Conservation (phyloP, 2,797 vertebrate genomes). For the Galagoides demidoff region DNA sequence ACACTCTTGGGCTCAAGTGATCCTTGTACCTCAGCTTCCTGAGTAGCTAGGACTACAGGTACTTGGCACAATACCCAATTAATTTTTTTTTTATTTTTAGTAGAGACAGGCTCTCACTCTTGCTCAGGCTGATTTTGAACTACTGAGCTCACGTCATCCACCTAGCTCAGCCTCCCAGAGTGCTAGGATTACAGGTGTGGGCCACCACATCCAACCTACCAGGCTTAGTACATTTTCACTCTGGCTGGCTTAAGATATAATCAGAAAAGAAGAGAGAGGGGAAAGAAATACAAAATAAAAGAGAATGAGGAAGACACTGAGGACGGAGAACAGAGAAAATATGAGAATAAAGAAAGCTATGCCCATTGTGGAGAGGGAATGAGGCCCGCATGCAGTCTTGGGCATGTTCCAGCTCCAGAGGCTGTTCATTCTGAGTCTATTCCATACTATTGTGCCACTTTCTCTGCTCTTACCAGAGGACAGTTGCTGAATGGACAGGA, state of each 20-base stretch:
- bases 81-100: too few species aligned
- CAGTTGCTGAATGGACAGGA: background rate
- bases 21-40: too few species aligned
- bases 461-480: background rate
- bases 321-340: background rate
- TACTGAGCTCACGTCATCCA: too few species aligned
- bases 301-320: background rate
- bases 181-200: too few species aligned
- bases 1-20: too few species aligned
- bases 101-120: too few species aligned
- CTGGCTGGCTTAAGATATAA: background rate
- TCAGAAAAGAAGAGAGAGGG: background rate
- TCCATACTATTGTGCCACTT: background rate
- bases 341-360: background rate
- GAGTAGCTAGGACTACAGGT: too few species aligned
- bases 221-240: background rate
- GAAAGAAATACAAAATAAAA: background rate
- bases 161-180: too few species aligned
- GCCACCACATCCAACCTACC: too few species aligned
- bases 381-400: background rate
- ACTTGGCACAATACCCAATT: too few species aligned
- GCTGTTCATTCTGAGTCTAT: background rate
- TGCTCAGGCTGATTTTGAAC: too few species aligned
- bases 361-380: background rate
- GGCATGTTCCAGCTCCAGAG: background rate